Evolutionary conservation across 2,113 vertebrate species (phyloP).

Genomic region (Thryonomys swinderianus): DNA sequence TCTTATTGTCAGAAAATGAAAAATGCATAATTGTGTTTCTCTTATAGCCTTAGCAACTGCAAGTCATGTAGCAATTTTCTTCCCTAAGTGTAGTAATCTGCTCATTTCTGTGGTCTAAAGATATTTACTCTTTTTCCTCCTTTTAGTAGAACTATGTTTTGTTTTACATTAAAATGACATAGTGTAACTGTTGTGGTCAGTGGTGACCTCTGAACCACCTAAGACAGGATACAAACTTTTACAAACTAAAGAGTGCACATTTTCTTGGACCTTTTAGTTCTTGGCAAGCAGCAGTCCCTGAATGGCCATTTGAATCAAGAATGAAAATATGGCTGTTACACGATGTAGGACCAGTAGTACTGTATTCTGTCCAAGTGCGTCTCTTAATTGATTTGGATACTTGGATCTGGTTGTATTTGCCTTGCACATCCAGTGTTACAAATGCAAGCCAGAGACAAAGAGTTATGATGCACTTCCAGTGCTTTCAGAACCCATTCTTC

Average conservation of each 20-base stretch:
- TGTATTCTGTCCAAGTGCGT: neutral
- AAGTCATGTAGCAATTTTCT: slow-evolving; percentile 57
- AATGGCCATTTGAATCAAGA: slow-evolving; percentile 30
- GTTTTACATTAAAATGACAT: slow-evolving; percentile 63
- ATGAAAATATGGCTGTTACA: slow-evolving; percentile 15
- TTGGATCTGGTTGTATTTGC: neutral
- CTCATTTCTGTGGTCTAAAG: slow-evolving; percentile 47
- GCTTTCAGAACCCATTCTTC: neutral
- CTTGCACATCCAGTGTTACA: slow-evolving; percentile 18
- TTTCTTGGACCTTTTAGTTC: slow-evolving; percentile 1
- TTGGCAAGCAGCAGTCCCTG: slow-evolving; percentile 14
- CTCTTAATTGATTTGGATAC: neutral
- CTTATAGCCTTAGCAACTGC: slow-evolving; percentile 42
- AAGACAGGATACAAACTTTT: slow-evolving; percentile 39
- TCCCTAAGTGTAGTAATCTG: slow-evolving; percentile 32
- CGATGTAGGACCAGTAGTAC: neutral
- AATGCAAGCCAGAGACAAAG: neutral
- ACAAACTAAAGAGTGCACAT: neutral
- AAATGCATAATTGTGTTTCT: slow-evolving; percentile 46
- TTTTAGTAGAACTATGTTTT: slow-evolving; percentile 41
- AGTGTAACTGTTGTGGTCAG: neutral
- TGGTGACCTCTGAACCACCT: slow-evolving; percentile 43
- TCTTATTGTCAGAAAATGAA: slow-evolving; percentile 58
- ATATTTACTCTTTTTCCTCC: slow-evolving; percentile 45
- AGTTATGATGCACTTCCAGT: neutral